These are phyloP conservation scores for Diorhabda carinulata DNA, from an alignment of 1,140 invertebrate species.

Conservation along the genomic window DNA sequence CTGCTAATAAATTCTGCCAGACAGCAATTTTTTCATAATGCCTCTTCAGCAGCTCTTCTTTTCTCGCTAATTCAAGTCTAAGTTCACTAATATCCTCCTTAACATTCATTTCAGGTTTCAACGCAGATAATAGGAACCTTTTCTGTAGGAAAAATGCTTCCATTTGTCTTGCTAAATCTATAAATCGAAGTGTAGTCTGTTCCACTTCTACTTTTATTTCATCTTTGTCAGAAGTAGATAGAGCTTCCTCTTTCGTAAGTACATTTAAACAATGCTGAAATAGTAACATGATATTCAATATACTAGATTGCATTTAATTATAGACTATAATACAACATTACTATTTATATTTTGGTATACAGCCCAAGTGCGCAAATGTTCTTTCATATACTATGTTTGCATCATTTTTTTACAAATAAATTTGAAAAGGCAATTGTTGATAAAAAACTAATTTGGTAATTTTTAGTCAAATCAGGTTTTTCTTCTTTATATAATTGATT, in stretches of 20 bases:
- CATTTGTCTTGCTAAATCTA: constrained; percentile 87
- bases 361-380: no score
- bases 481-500: no score
- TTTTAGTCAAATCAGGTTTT: no score
- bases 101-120: constrained; percentile 87
- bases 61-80: constrained; percentile 74
- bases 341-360: no score
- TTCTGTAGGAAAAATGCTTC: constrained; percentile 93
- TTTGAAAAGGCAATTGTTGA: no score
- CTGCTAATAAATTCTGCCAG: constrained; percentile 83
- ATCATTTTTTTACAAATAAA: no score
- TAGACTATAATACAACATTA: no score
- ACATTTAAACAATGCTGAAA: constrained; percentile 78
- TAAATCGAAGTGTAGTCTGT: constrained; percentile 75
- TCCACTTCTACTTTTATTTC: constrained; percentile 83
- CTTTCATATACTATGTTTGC: no score
- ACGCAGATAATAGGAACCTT: constrained; percentile 79
- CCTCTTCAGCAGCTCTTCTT: constrained; percentile 81
- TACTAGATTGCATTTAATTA: no score
- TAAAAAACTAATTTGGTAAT: no score
- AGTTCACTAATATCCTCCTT: constrained; percentile 89
- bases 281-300: neutral
- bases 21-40: constrained; percentile 86
- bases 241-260: constrained; percentile 79
- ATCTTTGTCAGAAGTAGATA: constrained; percentile 71